A percentile compares a stretch with the other conserved stretches of the same genome.
These are phyloP conservation scores for Drosophila picticornis DNA, from an alignment of 2,888 invertebrate genomes.

Conservation along the genomic window DNA sequence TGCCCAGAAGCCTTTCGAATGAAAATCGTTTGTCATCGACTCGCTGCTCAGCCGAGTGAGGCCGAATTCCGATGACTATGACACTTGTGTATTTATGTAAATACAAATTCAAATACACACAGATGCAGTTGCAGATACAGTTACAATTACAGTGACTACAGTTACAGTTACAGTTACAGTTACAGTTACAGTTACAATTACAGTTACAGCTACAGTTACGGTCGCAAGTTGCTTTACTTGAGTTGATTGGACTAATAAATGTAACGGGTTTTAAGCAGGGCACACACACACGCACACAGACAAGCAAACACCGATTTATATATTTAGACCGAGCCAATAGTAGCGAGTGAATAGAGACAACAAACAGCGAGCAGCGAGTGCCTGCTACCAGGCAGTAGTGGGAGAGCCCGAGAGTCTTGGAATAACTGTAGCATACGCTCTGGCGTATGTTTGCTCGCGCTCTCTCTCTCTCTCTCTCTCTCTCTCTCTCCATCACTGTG, in stretches of 20 bases:
- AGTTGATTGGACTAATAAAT: slow-evolving; percentile 2
- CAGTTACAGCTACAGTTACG: background rate
- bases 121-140: background rate
- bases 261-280: background rate
- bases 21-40: background rate
- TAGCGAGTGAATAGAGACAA: slow-evolving; percentile 19
- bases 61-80: background rate
- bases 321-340: slow-evolving; percentile 4
- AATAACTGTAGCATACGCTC: slow-evolving; percentile 34
- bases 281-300: background rate
- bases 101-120: background rate
- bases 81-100: slow-evolving; percentile 2
- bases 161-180: background rate
- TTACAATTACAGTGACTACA: background rate
- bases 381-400: background rate
- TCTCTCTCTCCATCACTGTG: background rate
- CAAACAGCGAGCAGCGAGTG: slow-evolving; percentile 34
- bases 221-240: background rate
- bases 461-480: background rate
- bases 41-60: background rate
- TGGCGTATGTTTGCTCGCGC: slow-evolving; percentile 32
- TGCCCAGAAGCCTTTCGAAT: slow-evolving; percentile 1
- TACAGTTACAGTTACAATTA: background rate
- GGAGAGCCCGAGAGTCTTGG: slow-evolving; percentile 3
- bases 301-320: background rate